Base-by-base conservation (phyloP, 2,113 vertebrate genomes). In the Platichthys flesus region DNA sequence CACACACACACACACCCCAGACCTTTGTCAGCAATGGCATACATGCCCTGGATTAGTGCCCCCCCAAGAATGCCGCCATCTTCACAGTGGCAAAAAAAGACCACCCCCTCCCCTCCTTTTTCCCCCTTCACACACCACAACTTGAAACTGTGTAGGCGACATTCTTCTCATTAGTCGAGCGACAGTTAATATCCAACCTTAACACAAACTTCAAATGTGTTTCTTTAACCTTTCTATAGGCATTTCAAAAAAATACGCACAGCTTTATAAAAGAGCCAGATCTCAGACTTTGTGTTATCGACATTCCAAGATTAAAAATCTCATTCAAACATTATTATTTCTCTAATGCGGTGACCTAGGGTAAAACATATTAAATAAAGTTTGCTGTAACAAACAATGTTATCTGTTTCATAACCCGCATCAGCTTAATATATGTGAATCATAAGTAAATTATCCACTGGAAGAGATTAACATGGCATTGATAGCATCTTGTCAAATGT, bases 1-100 rank as follows among this genome's bases (percentile, higher is more conserved):
- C 28, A 28, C 28, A 66, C 74, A 62, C 59, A 62, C 65, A 70
- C 69, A 47, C 73, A 45, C 60, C 37, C 85, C 92, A 96, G 95
- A 97, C 95, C 95, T 97, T 96, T 97, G 96, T 97, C 95, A 97
- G 93, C 84, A 78, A 88, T 96, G 95, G 94, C 94, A 95, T 90
- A 92, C 9, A 89, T 94, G 94, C 91, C 93, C 89, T 89, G 92
- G 90, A 66, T 86, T 90, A 89, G 88, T 84, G 71, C 80, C 87
- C 83, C 81, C 77, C 70, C 86, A 94, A 91, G 91, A 86, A 85
- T 64, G 65, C 87, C 88, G 89, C 79, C 84, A 91, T 94, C 94
- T 94, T 92, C 74, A 72, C 78, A 85, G 82, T 40, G 93, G 94
- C 95, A 62, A 95, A 95, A 94, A 93, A 85, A 83, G 47, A 68